These are phyloP conservation scores for Sacculina carcini DNA, from an alignment of 2,888 invertebrate genomes.

Conservation along the genomic window DNA sequence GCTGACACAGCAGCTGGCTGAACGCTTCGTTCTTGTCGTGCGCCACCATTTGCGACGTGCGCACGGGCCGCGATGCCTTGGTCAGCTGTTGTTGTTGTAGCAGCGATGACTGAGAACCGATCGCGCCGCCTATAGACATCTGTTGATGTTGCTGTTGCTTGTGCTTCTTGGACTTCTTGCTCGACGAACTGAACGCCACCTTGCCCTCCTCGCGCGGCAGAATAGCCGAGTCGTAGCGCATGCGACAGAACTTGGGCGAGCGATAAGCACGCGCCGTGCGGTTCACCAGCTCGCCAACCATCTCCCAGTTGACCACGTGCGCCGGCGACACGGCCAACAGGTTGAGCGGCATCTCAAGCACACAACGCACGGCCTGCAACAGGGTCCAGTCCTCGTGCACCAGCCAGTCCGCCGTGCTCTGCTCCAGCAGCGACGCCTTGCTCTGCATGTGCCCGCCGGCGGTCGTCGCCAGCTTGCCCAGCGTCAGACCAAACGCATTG, in stretches of 20 bases:
- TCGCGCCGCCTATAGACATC: not conserved
- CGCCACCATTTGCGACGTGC: conserved; percentile 34
- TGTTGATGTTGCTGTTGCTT: no score
- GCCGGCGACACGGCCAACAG: conserved; percentile 47
- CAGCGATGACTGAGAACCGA: not conserved
- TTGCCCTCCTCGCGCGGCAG: conserved; percentile 68
- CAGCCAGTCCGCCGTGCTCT: conserved; percentile 45
- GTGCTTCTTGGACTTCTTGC: conserved; percentile 61
- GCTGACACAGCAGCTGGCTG: conserved; percentile 34
- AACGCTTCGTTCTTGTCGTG: conserved; percentile 50
- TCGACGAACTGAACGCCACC: conserved; percentile 11
- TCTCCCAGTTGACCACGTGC: conserved; percentile 85
- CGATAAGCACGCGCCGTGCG: conserved; percentile 59
- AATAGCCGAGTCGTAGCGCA: conserved; percentile 64
- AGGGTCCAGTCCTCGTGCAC: conserved; percentile 72
- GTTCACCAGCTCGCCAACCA: conserved; percentile 71
- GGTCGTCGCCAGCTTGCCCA: conserved; percentile 14
- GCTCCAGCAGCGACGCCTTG: conserved; percentile 13
- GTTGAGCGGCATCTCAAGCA: conserved; percentile 39
- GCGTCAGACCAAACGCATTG: conserved; percentile 13
- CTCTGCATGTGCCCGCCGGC: not conserved
- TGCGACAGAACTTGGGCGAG: conserved; percentile 69
- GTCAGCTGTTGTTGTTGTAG: conserved; percentile 28
- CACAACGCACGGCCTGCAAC: conserved; percentile 20
- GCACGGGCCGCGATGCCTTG: conserved; percentile 38